Conservation (phyloP, 2,797 vertebrate genomes). For the Centropyge bicolor region DNA sequence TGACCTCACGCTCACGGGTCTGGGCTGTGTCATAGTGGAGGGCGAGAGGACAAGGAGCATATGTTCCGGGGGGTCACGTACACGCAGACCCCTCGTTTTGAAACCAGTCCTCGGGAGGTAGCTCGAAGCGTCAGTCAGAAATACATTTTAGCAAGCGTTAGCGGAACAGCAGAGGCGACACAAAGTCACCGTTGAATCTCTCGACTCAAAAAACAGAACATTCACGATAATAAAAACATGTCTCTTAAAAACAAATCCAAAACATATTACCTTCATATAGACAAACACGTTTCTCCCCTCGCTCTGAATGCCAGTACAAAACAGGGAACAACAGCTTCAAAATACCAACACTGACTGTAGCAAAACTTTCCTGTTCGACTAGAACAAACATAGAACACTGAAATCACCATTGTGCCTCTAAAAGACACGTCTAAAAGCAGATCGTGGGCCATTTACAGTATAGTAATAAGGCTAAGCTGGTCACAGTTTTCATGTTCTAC, state of each 20-base stretch:
- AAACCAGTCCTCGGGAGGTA: constrained; percentile 70
- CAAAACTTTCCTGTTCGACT: constrained; percentile 57
- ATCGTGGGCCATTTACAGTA: constrained; percentile 67
- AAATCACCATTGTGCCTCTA: constrained; percentile 69
- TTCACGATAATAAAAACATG: constrained; percentile 46
- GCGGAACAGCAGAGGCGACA: constrained; percentile 66
- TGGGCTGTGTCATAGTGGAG: constrained; percentile 47
- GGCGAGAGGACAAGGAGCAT: constrained; percentile 61
- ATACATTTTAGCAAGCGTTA: constrained; percentile 65
- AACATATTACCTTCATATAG: constrained; percentile 58
- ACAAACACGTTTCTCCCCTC: constrained; percentile 49
- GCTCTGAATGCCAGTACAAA: constrained; percentile 53
- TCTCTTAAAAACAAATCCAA: constrained; percentile 41
- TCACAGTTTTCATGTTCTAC: constrained; percentile 79
- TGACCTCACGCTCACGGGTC: constrained; percentile 59
- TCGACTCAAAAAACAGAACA: constrained; percentile 49
- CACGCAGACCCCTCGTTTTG: constrained; percentile 29
- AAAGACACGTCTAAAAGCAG: constrained; percentile 63
- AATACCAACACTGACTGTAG: constrained; percentile 71
- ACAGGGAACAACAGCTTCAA: constrained; percentile 62
- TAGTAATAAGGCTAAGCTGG: constrained; percentile 81
- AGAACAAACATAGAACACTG: constrained; percentile 70
- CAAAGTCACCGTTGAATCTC: constrained; percentile 46
- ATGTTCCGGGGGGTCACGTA: constrained; percentile 47
- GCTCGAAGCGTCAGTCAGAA: constrained; percentile 69